Evolutionary conservation across 2,888 invertebrate genomes (phyloP), one percentile per base, ranked within the genome.

Genomic region (Agrochola lota): DNA sequence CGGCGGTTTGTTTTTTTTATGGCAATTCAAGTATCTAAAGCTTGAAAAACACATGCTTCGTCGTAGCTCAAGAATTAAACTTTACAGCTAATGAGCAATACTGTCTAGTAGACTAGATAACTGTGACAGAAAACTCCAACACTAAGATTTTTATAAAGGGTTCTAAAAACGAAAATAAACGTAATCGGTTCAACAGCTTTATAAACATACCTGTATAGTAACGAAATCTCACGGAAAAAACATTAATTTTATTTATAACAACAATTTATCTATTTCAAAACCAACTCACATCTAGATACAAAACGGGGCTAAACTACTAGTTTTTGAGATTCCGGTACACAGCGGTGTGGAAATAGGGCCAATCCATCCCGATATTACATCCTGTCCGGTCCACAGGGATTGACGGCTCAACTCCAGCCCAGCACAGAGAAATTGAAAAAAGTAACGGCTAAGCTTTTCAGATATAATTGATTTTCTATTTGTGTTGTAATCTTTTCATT

Each of bases 341-440:
- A 79, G 57, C 68, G 77, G 77, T 76, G 81, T 62, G 49, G 82
- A 81, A 85, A 89, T 83, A 85, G 77, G 60, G 81, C 80, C 87
- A 78, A 87, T 90, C 84, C 85, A 85, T 90, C 81, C 77, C 84
- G 85, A 87, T 89, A 89, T 90, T 90, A 88, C 86, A 85, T 86
- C 78, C 81, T 80, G 84, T 71, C 77, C 74, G 77, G 71, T 76
- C 77, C 80, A 67, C 64, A 74, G 87, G 85, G 86, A 86, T 84
- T 81, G 80, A 78, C 77, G 80, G 81, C 80, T 81, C 71, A 78
- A 82, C 70, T 52, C 71, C 71, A 78, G 43, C 63, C 62, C 64
- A 75, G 40, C 49, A 64, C 52, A 17, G n/a, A 67, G 23, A 71
- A 79, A 76, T 63, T 62, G 77, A 66, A 62, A 78, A 79, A 81